Conservation (phyloP, 2,888 invertebrate genomes). For the Cryptophagus acutangulus region DNA sequence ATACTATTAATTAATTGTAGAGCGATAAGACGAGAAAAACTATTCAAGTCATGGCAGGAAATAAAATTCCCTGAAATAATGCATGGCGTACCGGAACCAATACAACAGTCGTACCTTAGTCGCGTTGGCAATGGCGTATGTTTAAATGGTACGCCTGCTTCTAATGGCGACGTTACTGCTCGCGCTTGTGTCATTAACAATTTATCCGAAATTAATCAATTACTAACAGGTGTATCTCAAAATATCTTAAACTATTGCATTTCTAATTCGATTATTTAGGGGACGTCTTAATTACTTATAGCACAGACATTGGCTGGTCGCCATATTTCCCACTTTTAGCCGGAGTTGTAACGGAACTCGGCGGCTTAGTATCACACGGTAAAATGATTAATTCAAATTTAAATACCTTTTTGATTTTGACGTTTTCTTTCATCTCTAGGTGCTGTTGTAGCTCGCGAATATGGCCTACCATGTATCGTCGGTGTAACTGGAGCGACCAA, state of each 20-base stretch:
- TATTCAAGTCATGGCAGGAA: conserved; percentile 54
- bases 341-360: conserved; percentile 77
- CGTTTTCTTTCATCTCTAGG: conserved; percentile 50
- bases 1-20: conserved; percentile 47
- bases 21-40: conserved; percentile 60
- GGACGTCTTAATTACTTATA: conserved; percentile 70
- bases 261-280: conserved; percentile 43
- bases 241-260: conserved; percentile 1
- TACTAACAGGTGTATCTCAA: conserved; percentile 37
- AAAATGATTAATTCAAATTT: conserved; percentile 18
- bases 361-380: conserved; percentile 81
- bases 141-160: conserved; percentile 63
- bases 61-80: conserved; percentile 61
- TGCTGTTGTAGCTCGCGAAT: conserved; percentile 78
- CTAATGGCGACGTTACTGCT: conserved; percentile 62
- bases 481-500: conserved; percentile 65
- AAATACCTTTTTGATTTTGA: conserved; percentile 7
- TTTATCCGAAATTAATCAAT: conserved; percentile 55
- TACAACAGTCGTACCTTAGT: conserved; percentile 15
- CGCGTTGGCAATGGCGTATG: conserved; percentile 16
- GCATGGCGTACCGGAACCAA: conserved; percentile 34
- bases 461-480: conserved; percentile 78
- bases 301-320: conserved; percentile 81
- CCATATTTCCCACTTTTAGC: conserved; percentile 76
- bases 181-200: conserved; percentile 67